A percentile compares a stretch with the other conserved stretches of the same genome.
These are phyloP conservation scores for Phymorhynchus buccinoides DNA, from an alignment of 1,140 invertebrate genomes.

Conservation along the genomic window DNA sequence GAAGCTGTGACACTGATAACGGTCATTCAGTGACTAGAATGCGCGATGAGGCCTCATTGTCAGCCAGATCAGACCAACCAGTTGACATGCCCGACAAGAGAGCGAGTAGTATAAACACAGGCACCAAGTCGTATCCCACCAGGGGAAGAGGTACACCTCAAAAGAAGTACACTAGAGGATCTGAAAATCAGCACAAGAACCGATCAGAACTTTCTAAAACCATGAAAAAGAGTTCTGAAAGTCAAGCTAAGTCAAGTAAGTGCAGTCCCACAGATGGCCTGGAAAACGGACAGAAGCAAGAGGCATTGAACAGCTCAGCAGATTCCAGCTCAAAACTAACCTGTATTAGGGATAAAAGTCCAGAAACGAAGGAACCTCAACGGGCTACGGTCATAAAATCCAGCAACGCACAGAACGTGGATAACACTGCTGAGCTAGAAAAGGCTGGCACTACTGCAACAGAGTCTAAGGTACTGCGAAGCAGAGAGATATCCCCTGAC, in stretches of 20 bases:
- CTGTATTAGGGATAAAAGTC: not conserved
- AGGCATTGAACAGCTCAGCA: not conserved
- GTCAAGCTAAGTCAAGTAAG: not conserved
- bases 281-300: not conserved
- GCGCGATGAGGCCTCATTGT: not conserved
- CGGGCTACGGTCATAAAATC: not conserved
- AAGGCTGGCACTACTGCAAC: not conserved
- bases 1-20: constrained; percentile 1
- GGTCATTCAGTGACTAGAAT: not conserved
- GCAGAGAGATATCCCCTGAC: not conserved
- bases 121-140: not conserved
- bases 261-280: not conserved
- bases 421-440: not conserved
- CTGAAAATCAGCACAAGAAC: not conserved
- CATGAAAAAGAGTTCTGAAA: not conserved
- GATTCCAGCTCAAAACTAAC: not conserved
- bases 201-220: not conserved
- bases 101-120: not conserved
- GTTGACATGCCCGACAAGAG: not conserved
- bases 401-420: not conserved
- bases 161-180: not conserved
- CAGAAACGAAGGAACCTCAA: not conserved
- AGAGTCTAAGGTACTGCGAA: not conserved
- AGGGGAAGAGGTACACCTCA: not conserved
- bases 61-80: not conserved